Conservation (phyloP, 2,113 vertebrate genomes). For the Ammospiza caudacuta region DNA sequence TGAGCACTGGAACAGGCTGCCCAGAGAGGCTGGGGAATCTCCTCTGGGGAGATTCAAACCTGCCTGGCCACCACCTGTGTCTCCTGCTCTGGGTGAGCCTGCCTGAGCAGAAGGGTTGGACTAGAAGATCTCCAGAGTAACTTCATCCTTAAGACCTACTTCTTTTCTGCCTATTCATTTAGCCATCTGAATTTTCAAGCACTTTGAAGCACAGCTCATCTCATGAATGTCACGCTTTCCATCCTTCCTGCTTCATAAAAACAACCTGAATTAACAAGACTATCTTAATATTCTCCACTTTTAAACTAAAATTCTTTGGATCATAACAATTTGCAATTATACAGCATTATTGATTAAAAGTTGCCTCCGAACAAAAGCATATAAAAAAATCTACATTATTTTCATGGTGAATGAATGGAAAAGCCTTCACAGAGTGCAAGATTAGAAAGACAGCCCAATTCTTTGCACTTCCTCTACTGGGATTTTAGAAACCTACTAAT, state of each 20-base stretch:
- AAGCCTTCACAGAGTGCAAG: neutral
- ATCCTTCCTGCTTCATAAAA: neutral
- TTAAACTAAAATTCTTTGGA: neutral
- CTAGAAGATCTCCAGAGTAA: neutral
- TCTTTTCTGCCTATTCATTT: neutral
- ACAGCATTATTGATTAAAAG: neutral
- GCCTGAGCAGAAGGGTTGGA: neutral
- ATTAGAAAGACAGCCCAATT: neutral
- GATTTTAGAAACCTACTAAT: neutral
- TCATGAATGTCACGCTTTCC: rapidly evolving
- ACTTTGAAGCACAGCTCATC: neutral
- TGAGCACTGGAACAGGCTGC: neutral
- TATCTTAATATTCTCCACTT: neutral
- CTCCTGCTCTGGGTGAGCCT: neutral
- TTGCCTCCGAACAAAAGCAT: neutral
- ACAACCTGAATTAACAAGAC: neutral
- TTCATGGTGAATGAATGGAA: neutral
- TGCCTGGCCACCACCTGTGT: neutral
- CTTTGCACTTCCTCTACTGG: neutral
- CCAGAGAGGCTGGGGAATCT: neutral
- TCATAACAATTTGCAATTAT: neutral
- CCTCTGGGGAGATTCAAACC: neutral
- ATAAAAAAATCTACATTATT: neutral
- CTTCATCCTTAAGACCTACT: neutral
- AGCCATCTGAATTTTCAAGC: neutral